Evolutionary conservation across 1,140 invertebrate species (phyloP).

Genomic region (Lepidostoma basale): DNA sequence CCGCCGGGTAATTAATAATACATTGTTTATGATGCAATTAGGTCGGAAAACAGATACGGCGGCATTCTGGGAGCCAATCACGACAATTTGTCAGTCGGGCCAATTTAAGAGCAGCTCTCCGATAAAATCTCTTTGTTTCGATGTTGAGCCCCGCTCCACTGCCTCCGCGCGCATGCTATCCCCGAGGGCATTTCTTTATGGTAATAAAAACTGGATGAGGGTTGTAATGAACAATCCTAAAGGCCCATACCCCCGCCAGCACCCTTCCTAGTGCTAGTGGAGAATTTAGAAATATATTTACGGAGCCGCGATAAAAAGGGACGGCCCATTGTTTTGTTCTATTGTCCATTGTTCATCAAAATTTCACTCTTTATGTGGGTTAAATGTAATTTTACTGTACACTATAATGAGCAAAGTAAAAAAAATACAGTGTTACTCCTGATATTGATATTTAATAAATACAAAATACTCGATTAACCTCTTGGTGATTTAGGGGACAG

Average conservation of each 20-base stretch:
- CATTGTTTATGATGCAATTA: constrained; percentile 26
- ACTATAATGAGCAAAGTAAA: no score
- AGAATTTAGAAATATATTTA: constrained; percentile 11
- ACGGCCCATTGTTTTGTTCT: constrained; percentile 9
- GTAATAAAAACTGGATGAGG: constrained; percentile 37
- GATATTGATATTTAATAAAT: no score
- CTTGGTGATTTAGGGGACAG: no score
- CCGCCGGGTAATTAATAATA: no score
- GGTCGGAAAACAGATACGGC: background rate
- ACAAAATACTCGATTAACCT: no score
- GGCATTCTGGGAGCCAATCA: constrained; percentile 4
- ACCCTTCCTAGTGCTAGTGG: background rate
- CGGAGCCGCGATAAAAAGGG: constrained; percentile 18
- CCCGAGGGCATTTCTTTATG: constrained; percentile 34
- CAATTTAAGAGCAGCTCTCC: constrained; percentile 23
- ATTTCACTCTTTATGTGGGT: background rate
- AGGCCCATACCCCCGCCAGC: constrained; percentile 14
- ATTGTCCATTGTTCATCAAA: background rate
- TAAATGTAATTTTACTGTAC: no score
- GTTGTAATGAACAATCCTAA: constrained; percentile 28
- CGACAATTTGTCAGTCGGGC: constrained; percentile 28
- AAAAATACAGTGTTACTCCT: no score
- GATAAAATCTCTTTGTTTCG: constrained; percentile 36
- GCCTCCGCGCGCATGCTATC: background rate
- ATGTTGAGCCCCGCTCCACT: background rate